Evolutionary conservation across 2,797 vertebrate species (phyloP).

Genomic region (Pterois miles): DNA sequence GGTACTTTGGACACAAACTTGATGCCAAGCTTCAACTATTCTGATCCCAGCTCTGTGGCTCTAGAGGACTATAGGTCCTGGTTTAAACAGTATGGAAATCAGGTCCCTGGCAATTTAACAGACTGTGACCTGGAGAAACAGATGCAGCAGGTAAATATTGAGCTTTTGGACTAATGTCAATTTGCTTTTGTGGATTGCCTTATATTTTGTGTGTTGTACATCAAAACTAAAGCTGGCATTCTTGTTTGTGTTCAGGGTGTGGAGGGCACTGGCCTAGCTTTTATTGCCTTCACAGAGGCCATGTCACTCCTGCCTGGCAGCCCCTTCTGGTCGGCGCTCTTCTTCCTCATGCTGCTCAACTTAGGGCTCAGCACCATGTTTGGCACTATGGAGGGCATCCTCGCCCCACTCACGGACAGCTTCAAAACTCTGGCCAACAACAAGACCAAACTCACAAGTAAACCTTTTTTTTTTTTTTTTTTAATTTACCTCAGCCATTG

Average conservation of each 20-base stretch:
- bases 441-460: slow-evolving; percentile 83
- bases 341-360: slow-evolving; percentile 89
- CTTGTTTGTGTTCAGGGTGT: slow-evolving; percentile 75
- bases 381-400: slow-evolving; percentile 87
- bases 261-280: slow-evolving; percentile 85
- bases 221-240: neutral
- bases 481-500: neutral
- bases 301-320: slow-evolving; percentile 85
- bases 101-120: slow-evolving; percentile 60
- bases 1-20: neutral
- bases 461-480: neutral
- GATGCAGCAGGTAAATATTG: slow-evolving; percentile 76
- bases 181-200: neutral
- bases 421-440: slow-evolving; percentile 81
- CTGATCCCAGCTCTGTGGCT: slow-evolving; percentile 49
- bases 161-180: neutral
- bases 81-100: slow-evolving; percentile 38
- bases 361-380: slow-evolving; percentile 86
- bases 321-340: slow-evolving; percentile 87
- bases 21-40: slow-evolving; percentile 51
- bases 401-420: slow-evolving; percentile 85
- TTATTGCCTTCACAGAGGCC: slow-evolving; percentile 87
- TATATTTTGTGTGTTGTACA: neutral
- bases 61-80: slow-evolving; percentile 70
- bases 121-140: slow-evolving; percentile 76